A percentile compares a stretch with the other conserved stretches of the same genome.
Conservation (phyloP, 2,797 vertebrate species). For the Cuniculus paca region DNA sequence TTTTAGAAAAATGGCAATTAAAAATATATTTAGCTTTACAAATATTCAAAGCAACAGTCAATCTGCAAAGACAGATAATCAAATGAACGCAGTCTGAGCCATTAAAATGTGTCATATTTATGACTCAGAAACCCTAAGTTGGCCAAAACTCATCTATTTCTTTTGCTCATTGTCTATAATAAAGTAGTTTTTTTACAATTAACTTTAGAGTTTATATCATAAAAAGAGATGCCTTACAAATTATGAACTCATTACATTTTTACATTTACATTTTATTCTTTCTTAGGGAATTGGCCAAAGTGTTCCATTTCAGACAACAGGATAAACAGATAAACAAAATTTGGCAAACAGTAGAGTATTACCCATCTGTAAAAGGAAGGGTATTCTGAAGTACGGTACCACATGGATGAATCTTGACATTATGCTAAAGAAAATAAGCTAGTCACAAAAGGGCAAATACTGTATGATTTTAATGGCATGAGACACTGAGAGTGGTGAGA, state of each 20-base stretch:
- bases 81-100: conserved; percentile 49
- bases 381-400: background rate
- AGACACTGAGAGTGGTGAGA: background rate
- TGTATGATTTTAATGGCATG: background rate
- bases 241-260: background rate
- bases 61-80: conserved; percentile 43
- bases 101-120: conserved; percentile 51
- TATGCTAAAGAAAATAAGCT: background rate
- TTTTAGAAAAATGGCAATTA: conserved; percentile 33
- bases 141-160: conserved; percentile 40
- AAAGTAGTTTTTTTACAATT: conserved; percentile 47
- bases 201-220: conserved; percentile 46
- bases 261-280: background rate
- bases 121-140: conserved; percentile 46
- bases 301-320: background rate
- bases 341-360: background rate
- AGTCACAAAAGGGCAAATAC: background rate
- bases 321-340: background rate
- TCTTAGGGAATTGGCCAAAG: conserved; percentile 22
- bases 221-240: conserved; percentile 18
- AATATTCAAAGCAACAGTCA: background rate
- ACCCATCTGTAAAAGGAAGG: background rate
- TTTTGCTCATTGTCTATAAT: conserved; percentile 3
- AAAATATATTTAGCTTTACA: background rate
- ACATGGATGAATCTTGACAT: background rate